Conservation (phyloP, 2,113 vertebrate genomes). For the Catharus bicknelli region DNA sequence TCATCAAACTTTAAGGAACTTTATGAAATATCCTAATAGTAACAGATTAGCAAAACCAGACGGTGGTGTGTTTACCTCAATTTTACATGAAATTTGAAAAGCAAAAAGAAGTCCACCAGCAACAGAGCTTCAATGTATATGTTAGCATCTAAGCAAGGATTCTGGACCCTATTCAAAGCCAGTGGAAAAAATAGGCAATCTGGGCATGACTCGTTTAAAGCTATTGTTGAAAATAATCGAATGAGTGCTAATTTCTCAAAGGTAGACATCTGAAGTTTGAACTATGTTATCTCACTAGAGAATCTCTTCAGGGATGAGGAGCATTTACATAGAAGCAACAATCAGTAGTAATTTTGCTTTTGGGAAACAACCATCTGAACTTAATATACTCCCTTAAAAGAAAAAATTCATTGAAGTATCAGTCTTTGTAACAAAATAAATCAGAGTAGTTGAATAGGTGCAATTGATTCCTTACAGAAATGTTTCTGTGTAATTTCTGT, state of each 20-base stretch:
- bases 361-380: neutral
- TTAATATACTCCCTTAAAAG: neutral
- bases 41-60: neutral
- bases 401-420: neutral
- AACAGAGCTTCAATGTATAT: neutral
- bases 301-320: neutral
- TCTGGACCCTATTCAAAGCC: neutral
- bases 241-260: neutral
- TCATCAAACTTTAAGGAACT: neutral
- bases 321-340: neutral
- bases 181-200: neutral
- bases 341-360: neutral
- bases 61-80: neutral
- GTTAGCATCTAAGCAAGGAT: neutral
- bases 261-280: neutral
- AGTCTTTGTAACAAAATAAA: neutral
- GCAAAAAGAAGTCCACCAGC: neutral
- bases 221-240: neutral
- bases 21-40: neutral
- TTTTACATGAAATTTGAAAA: neutral
- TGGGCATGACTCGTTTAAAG: neutral
- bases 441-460: neutral
- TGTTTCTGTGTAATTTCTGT: neutral
- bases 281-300: neutral
- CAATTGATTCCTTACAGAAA: constrained; percentile 8